Evolutionary conservation across 1,140 invertebrate genomes (phyloP).

Genomic region (Acromyrmex echinatior): DNA sequence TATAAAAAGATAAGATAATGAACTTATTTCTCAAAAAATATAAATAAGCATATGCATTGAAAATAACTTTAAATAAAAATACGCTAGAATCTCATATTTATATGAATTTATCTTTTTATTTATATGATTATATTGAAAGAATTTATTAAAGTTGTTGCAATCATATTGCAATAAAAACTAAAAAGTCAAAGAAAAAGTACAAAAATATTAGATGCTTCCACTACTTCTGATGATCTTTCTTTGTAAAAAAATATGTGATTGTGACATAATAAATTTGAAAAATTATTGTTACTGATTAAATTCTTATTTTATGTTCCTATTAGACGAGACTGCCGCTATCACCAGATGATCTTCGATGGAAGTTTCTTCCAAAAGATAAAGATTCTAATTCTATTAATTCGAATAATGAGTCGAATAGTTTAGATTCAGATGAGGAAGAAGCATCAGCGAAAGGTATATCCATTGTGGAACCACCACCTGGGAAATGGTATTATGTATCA

Average conservation of each 20-base stretch:
- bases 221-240: not conserved
- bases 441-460: conserved; percentile 79
- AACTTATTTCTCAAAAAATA: not conserved
- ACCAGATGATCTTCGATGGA: conserved; percentile 89
- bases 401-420: conserved; percentile 81
- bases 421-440: conserved; percentile 86
- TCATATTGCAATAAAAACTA: not conserved
- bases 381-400: conserved; percentile 81
- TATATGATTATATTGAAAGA: not conserved
- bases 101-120: not conserved
- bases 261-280: not conserved
- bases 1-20: conserved; percentile 20
- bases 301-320: not conserved
- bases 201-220: not conserved
- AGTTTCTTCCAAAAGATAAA: conserved; percentile 88
- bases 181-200: not conserved
- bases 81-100: not conserved
- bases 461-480: conserved; percentile 88
- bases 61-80: not conserved
- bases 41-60: not conserved
- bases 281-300: conserved; percentile 8
- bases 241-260: not conserved
- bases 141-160: not conserved
- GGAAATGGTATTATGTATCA: conserved; percentile 97
- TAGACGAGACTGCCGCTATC: conserved; percentile 87